Percentiles rank a stretch among this genome's conserved stretches.
Evolutionary conservation across 1,140 invertebrate genomes (phyloP).

Genomic region (Solenopsis invicta): DNA sequence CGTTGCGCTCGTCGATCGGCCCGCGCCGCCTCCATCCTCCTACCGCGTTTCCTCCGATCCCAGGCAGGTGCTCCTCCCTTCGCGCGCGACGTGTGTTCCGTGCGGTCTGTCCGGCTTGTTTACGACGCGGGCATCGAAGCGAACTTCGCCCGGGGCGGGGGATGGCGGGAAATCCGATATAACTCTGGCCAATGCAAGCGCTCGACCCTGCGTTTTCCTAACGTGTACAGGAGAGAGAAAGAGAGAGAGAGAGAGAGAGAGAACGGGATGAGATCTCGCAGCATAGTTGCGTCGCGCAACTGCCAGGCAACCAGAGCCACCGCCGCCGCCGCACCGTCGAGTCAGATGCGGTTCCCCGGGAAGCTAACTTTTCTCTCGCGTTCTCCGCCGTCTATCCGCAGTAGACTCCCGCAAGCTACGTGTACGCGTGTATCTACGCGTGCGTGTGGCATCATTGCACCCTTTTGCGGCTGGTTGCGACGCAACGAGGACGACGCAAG

Average conservation of each 20-base stretch:
- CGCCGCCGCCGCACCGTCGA: not conserved
- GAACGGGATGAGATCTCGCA: not conserved
- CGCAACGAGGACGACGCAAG: not conserved
- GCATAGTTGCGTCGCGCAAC: conserved; percentile 45
- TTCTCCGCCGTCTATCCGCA: not conserved
- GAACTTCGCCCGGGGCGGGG: conserved; percentile 74
- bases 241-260: no score
- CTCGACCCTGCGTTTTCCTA: conserved; percentile 52
- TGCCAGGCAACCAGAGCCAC: conserved; percentile 43
- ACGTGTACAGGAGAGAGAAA: conserved; percentile 20
- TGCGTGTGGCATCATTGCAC: not conserved
- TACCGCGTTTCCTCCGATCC: not conserved
- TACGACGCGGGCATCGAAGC: conserved; percentile 82
- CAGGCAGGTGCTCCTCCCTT: conserved; percentile 66
- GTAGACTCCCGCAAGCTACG: not conserved
- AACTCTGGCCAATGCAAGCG: conserved; percentile 74
- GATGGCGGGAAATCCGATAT: conserved; percentile 76
- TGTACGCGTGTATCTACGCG: not conserved
- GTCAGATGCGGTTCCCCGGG: conserved; percentile 66
- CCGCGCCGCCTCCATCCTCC: no score
- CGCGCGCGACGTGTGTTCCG: conserved; percentile 68
- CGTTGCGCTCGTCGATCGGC: not conserved
- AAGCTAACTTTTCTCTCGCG: conserved; percentile 74
- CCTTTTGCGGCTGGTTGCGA: conserved; percentile 1
- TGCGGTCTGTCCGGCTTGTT: conserved; percentile 81